Base-by-base conservation (phyloP, 1,140 invertebrate species). In the Saccostrea echinata region DNA sequence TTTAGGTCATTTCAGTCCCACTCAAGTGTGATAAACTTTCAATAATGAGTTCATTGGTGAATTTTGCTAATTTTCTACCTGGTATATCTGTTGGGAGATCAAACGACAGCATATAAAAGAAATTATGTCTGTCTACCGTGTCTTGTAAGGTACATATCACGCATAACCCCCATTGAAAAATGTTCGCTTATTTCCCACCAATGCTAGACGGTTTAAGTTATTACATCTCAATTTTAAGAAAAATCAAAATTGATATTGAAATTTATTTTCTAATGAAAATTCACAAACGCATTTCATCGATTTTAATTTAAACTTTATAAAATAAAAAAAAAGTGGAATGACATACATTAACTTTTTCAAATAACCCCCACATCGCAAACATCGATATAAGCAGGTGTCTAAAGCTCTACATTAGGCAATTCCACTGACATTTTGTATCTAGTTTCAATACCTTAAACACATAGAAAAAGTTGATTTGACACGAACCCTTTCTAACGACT, bases 301-400 rank as follows among this genome's bases (percentile, higher is more conserved):
- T 21, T 61, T 21, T 61, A 61, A 3, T 61, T 18, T 61, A n/a
- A 21, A 61, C n/a, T 61, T 61, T 61, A n/a, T n/a, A n/a, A n/a
- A 16, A 61, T 6, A 21, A 61, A 21, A 61, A n/a, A 21, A 61
- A 61, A 21, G n/a, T 43, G 43, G 43, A 43, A 61, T 18, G 55
- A 61, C n/a, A n/a, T 61, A 61, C 55, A 21, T 61, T 18, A 61
- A 21, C 55, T 61, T 21, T 18, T 30, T 33, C 24, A 76, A 13
- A 30, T 27, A 16, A 27, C 68, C 68, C 68, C 68, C 27, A 27
- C 68, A 33, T 76, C 27, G 68, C 68, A 76, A 33, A 33, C 11
- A 30, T 33, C 68, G 27, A 76, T 27, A 33, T 76, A 76, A 76
- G 33, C 68, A 76, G 68, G 24, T 76, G 68, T 18, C 24, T 76